Conservation (phyloP, 2,113 vertebrate genomes). For the Caloenas nicobarica region DNA sequence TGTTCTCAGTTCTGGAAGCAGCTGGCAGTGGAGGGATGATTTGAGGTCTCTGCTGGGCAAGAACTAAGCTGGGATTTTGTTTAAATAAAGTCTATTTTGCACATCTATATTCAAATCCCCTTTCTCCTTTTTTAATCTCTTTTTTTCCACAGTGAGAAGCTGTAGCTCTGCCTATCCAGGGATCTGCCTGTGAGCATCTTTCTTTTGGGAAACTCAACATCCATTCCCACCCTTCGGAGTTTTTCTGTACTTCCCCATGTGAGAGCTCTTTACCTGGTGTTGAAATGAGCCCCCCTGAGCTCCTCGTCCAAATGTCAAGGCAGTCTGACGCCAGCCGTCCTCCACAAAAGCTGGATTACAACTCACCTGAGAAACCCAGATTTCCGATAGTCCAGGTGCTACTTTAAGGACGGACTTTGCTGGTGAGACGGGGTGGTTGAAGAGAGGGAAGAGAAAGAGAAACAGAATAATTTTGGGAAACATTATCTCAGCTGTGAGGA, state of each 20-base stretch:
- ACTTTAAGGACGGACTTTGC: not conserved
- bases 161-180: not conserved
- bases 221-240: not conserved
- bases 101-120: not conserved
- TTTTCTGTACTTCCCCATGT: not conserved
- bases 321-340: not conserved
- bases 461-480: not conserved
- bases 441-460: not conserved
- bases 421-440: rapidly evolving
- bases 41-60: not conserved
- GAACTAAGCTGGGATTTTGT: not conserved
- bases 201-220: not conserved
- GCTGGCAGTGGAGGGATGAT: not conserved
- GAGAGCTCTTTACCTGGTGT: not conserved
- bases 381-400: not conserved
- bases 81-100: not conserved
- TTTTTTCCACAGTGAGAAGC: not conserved
- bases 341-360: not conserved
- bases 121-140: not conserved
- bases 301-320: not conserved
- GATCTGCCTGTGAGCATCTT: not conserved
- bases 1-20: rapidly evolving
- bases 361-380: not conserved
- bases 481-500: not conserved
- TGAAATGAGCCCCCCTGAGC: not conserved